phyloP scores from a whole-genome alignment of 92 coral and sea anemone genomes.

The Micromussa lordhowensis region DNA sequence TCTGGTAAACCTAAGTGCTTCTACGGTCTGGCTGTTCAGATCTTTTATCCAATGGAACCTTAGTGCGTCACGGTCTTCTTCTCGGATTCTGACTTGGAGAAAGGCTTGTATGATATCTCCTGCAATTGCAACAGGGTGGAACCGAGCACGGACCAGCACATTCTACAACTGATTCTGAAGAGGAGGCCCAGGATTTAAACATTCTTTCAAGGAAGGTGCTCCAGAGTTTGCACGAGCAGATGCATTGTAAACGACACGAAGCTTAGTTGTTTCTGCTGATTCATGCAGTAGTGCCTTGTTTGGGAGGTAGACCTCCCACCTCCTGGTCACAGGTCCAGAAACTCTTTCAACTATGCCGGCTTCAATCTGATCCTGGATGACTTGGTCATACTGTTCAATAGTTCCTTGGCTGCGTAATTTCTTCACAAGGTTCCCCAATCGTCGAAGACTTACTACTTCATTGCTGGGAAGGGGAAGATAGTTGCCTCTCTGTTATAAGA shows the following conservation, averaged over 20 bases:
- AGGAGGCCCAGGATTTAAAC: constrained; percentile 30
- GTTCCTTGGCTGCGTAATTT: neutral
- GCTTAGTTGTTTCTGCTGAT: constrained; percentile 35
- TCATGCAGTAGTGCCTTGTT: constrained; percentile 18
- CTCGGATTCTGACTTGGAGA: constrained; percentile 28
- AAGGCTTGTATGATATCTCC: constrained; percentile 48
- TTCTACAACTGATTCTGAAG: constrained; percentile 14
- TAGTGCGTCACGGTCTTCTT: constrained; percentile 27
- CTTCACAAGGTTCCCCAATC: neutral
- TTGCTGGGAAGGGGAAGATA: constrained; percentile 12
- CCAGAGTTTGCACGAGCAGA: neutral
- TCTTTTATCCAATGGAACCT: constrained; percentile 32
- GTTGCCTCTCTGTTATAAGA: constrained; percentile 13
- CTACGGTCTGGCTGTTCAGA: constrained; percentile 22
- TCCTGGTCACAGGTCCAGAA: neutral
- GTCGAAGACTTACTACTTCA: neutral
- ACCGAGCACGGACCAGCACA: constrained; percentile 20
- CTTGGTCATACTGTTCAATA: neutral
- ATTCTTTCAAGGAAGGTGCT: constrained; percentile 29
- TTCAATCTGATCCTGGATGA: constrained; percentile 2
- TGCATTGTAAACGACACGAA: constrained; percentile 33
- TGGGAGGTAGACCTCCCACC: neutral
- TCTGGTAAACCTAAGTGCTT: constrained; percentile 11
- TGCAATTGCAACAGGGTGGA: constrained; percentile 29
- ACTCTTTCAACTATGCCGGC: constrained; percentile 2